Base-by-base conservation (phyloP, 2,888 invertebrate genomes). In the Lathronympha strigana region DNA sequence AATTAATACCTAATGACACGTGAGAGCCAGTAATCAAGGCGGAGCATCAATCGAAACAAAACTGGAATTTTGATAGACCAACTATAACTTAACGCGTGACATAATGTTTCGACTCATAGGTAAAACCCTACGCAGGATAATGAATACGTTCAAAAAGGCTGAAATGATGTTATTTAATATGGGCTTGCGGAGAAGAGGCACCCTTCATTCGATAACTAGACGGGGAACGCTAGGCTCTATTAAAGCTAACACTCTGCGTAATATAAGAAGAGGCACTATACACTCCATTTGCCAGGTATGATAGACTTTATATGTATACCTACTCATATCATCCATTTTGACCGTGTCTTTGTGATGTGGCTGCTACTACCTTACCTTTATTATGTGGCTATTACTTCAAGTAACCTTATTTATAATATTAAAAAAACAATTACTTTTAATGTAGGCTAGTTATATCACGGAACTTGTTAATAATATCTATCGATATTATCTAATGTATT, bases 251-350 rank as follows among this genome's bases (percentile, higher is more conserved):
- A 76, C 76, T 13, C 68, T 76, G 43, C 73, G 63, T 40, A 71
- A 72, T 17, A 68, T 73, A 4, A 77, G 73, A 28, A 81, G 89
- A 68, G 81, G 88, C 13, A 88, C 89, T 6, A 79, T 90, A 63
- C 88, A 90, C 70, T 87, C 88, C 13, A 76, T 90, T 66, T 79
- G 81, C 31, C 88, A 88, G 90, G 91, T 91, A 80, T 87, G 88
- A 31, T 17, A 36, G 17, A 31, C 9, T 9, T 8, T 31, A 8
- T 9, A 31, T 9, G 4, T 31, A 38, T 38, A 40, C 17, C 1
- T 40, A 19, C 40, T 13, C 1, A 17, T 40, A 36, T 36, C n/a
- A n/a, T n/a, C n/a, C n/a, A 36, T n/a, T n/a, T 6, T 8, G 6
- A 43, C 40, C 36, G 36, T 13, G 36, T 5, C n/a, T n/a, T 5